A percentile compares a stretch with the other conserved stretches of the same genome.
phyloP scores from a whole-genome alignment of 2,888 invertebrate species.

The Pseudanteris insignis region DNA sequence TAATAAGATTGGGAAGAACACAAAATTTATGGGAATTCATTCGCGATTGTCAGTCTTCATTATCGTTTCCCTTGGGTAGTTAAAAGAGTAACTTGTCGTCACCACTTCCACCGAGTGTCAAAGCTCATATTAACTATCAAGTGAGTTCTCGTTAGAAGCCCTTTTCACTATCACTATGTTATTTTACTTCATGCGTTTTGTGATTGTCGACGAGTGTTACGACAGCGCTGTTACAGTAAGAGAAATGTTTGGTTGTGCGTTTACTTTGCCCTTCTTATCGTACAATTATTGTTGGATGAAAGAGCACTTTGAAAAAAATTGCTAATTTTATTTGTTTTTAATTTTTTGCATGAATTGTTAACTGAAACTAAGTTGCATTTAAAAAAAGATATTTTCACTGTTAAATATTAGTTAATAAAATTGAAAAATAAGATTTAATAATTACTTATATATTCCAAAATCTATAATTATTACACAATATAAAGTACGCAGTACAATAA shows the following conservation, averaged over 20 bases:
- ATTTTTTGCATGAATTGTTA: too few relatives aligned
- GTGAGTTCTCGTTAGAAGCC: constrained; percentile 50
- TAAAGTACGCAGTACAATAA: too few relatives aligned
- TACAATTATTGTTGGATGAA: too few relatives aligned
- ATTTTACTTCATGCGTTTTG: constrained; percentile 18
- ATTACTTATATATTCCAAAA: too few relatives aligned
- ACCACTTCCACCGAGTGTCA: constrained; percentile 57
- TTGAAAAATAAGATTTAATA: too few relatives aligned
- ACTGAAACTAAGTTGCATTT: too few relatives aligned
- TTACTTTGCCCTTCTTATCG: too few relatives aligned
- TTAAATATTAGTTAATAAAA: too few relatives aligned
- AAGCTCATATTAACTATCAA: constrained; percentile 63
- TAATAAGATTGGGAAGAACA: constrained; percentile 23
- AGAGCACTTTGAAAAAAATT: too few relatives aligned
- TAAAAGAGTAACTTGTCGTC: constrained; percentile 50
- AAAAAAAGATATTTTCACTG: too few relatives aligned
- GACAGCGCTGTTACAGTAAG: constrained; percentile 13
- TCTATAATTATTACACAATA: too few relatives aligned
- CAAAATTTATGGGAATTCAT: constrained; percentile 56
- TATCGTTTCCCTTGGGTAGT: constrained; percentile 58
- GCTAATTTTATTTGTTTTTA: too few relatives aligned
- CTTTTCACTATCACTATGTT: constrained; percentile 40
- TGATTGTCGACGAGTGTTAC: constrained; percentile 20
- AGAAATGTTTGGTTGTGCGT: constrained; percentile 16
- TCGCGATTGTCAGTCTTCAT: constrained; percentile 64